Evolutionary conservation across 2,888 invertebrate species (phyloP), one percentile per base, ranked within the genome.

Genomic region (Toxonevra muliebris): DNA sequence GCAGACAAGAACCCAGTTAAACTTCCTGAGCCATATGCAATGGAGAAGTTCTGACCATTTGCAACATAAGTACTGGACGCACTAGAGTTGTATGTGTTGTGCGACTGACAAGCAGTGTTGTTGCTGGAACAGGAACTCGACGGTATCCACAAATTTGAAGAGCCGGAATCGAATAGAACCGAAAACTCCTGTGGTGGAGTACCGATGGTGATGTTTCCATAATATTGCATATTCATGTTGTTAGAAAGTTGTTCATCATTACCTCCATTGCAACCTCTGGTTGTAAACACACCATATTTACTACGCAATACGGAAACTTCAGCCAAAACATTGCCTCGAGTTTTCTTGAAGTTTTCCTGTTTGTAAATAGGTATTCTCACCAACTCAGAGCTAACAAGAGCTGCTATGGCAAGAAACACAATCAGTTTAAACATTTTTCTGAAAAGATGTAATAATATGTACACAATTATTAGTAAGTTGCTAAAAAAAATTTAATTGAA

Each of bases 61-160:
- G 88, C 86, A 77, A 88, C 87, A 87, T 97, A 98, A 1, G 94
- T 90, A 53, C 87, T 87, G 0, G 98, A 98, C 81, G 90, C 91
- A 68, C 83, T 87, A 77, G 93, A 92, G 87, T 98, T 93, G 86
- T 98, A 99, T 86, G 97, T 97, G 84, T 94, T 92, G 87, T 98
- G 98, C 92, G 90, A 84, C 94, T 95, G 86, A 86, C 97, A 97
- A 61, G 98, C 98, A 75, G 97, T 92, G 84, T 97, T 96, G 67
- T 92, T 92, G 83, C 88, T 88, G 80, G 93, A 91, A 85, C 98
- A 99, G 83, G 95, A 92, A 87, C 96, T 95, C 17, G 98, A 97
- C 12, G 98, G 98, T 70, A 99, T 92, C 98, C 98, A 99, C 71
- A 99, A 88, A 86, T 99, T 98, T 65, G 98, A 96, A 42, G 98